Evolutionary conservation across 2,797 vertebrate genomes (phyloP), one percentile per base, ranked within the genome.

Genomic region (Artibeus lituratus): DNA sequence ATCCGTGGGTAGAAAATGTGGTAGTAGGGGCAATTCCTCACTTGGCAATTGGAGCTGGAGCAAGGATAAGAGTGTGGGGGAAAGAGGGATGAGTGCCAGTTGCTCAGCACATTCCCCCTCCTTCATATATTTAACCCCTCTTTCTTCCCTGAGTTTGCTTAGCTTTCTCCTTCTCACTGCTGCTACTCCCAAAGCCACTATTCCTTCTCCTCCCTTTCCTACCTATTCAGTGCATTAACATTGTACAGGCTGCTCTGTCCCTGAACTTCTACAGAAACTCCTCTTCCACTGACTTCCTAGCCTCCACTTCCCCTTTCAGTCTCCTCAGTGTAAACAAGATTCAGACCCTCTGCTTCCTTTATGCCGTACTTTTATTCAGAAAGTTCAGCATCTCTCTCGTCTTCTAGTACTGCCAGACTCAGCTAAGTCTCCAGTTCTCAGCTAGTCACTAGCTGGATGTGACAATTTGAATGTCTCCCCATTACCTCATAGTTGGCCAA

Each of bases 1-100:
- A 92, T 99, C 99, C 8, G 18, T 98, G 57, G 99, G 98, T 53
- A 98, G 94, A 96, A 99, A 99, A 26, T 99, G 90, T 0, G 0
- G 74, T 94, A 90, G 98, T 97, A 0, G 96, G 59, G 89, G 98
- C 89, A 53, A n/a, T 59, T 70, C 94, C 87, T 1, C 98, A 90
- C 97, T 98, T 39, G 90, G 97, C 47, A 90, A 29, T 24, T 97
- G 83, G 51, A 98, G 94, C 96, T 97, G 32, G 35, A 92, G 16
- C 3, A 9, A 10, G 37, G 21, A n/a, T 62, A 86, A 77, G 21
- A 80, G 44, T 14, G 2, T 2, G 16, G 26, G 35, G 18, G 10
- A 67, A n/a, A 37, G 35, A 16, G 11, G 24, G 15, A 55, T 39
- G 12, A 91, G 10, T 7, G 19, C 19, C 15, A 22, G 24, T 21